Evolutionary conservation across 2,888 invertebrate species (phyloP).

Genomic region (Latheticus oryzae): DNA sequence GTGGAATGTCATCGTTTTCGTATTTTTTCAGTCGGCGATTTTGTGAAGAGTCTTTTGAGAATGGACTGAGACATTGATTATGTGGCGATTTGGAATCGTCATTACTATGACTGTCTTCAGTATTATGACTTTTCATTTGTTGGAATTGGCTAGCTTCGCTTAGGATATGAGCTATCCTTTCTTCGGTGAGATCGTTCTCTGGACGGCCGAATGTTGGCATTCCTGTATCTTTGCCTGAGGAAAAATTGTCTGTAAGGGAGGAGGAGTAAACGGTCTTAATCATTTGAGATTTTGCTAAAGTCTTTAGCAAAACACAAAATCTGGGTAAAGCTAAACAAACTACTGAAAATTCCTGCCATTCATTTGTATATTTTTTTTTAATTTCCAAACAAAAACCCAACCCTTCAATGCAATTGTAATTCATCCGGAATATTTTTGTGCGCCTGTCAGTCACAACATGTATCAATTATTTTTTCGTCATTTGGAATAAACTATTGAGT

Average conservation of each 20-base stretch:
- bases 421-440: conserved; percentile 36
- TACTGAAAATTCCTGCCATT: too few species aligned
- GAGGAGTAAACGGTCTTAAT: conserved; percentile 42
- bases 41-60: conserved; percentile 79
- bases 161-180: conserved; percentile 92
- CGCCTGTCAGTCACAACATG: conserved; percentile 32
- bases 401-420: conserved; percentile 31
- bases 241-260: conserved; percentile 65
- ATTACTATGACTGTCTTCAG: conserved; percentile 79
- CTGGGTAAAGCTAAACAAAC: too few species aligned
- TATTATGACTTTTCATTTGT: conserved; percentile 73
- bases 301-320: conserved; percentile 35
- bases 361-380: too few species aligned
- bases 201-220: conserved; percentile 80
- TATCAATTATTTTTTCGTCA: conserved; percentile 33
- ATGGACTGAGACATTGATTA: conserved; percentile 84
- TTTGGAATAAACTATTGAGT: too few species aligned
- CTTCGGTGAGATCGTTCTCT: conserved; percentile 85
- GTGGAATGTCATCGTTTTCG: conserved; percentile 94
- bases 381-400: conserved; percentile 16
- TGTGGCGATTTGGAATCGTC: conserved; percentile 86
- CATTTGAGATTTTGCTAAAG: conserved; percentile 41
- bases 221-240: conserved; percentile 85
- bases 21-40: conserved; percentile 85
- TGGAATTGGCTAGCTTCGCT: conserved; percentile 88